Evolutionary conservation across 2,888 invertebrate species (phyloP).

Genomic region (Platypus cylindrus): DNA sequence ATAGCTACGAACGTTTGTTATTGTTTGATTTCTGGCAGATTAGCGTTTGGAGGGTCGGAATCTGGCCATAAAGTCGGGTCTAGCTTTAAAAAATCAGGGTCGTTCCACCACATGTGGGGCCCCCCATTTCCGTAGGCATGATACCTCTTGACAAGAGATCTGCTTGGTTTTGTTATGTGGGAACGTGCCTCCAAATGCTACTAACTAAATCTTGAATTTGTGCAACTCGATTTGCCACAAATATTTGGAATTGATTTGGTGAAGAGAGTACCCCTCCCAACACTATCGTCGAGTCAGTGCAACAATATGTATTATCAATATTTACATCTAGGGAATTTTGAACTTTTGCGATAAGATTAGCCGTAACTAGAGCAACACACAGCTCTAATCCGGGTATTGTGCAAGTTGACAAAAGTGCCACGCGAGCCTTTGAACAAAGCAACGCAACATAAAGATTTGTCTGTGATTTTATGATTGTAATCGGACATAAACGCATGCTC

Average conservation of each 20-base stretch:
- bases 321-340: neutral
- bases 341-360: constrained; percentile 13
- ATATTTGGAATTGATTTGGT: constrained; percentile 15
- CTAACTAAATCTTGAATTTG: constrained; percentile 13
- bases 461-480: too few species aligned
- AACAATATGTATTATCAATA: constrained; percentile 7
- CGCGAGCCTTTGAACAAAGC: too few species aligned
- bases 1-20: too few species aligned
- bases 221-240: constrained; percentile 16
- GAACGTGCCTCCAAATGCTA: constrained; percentile 13
- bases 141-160: constrained; percentile 15
- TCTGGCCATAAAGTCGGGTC: neutral
- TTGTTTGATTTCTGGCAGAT: neutral
- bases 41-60: neutral
- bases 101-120: constrained; percentile 14
- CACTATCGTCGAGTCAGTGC: constrained; percentile 14
- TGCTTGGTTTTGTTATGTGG: constrained; percentile 15
- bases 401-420: constrained; percentile 15
- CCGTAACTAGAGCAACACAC: constrained; percentile 12
- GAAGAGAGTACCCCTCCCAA: constrained; percentile 14
- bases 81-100: constrained; percentile 5
- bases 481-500: too few species aligned
- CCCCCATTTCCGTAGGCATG: constrained; percentile 6
- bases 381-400: constrained; percentile 17
- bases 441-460: too few species aligned